Base-by-base conservation (phyloP, 2,888 invertebrate genomes). In the Belgica antarctica region DNA sequence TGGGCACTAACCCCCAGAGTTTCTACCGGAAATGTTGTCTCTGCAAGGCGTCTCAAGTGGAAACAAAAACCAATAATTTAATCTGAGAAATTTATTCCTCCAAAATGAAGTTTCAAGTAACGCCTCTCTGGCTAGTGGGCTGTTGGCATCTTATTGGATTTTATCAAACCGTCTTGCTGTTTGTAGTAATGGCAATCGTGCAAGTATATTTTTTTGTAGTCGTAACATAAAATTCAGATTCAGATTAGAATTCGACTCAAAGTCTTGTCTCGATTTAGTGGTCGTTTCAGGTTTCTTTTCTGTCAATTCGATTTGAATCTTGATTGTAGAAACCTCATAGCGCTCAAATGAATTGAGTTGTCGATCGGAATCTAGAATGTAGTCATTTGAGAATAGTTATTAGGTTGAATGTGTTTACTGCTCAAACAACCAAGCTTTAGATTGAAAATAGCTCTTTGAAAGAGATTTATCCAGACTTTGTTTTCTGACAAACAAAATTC, bases 131-230 rank as follows among this genome's bases (percentile, higher is more conserved):
- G 59, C 52, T 52, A 22, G n/a, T 52, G 52, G 52, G 52, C 24
- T 52, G 47, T 19, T 59, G 59, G 59, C 59, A 59, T 59, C 27
- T 27, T 59, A 59, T 59, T 59, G 59, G 59, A 27, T 59, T 59
- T 15, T n/a, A 10, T 17, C 24, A 4, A 59, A 25, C 52, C 19
- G 22, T 12, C 52, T 17, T 2, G n/a, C 15, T 10, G 41, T 52
- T 17, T 22, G 8, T 52, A 52, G 52, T 52, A 52, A 52, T 52
- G 52, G 52, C 52, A 52, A 19, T 52, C 22, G 52, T 52, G 22
- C 22, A 52, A 52, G 19, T 41, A 22, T 52, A 52, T 52, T 19
- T 52, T 52, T 52, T 12, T 52, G 22, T 17, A 22, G 52, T 17
- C 22, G 52, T 52, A 52, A 52, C 52, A 52, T 22, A 52, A 52